Conservation (phyloP, 2,888 invertebrate species). For the Acanthococcus lagerstroemiae region DNA sequence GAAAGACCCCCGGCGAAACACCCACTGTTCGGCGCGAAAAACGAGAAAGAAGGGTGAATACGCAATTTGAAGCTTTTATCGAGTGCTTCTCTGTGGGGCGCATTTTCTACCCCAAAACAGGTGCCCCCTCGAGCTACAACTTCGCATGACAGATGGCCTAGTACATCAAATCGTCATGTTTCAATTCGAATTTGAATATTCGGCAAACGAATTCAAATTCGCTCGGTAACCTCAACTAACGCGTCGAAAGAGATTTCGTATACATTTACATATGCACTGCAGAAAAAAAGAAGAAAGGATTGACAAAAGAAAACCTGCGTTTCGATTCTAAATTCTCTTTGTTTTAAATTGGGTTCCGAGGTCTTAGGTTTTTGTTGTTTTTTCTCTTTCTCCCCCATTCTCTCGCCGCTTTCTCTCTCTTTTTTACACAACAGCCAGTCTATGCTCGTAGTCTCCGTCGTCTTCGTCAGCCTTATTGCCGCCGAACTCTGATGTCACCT, state of each 20-base stretch:
- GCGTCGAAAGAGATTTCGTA: neutral
- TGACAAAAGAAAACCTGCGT: neutral
- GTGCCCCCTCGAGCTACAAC: slow-evolving; percentile 27
- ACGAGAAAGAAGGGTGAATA: slow-evolving; percentile 26
- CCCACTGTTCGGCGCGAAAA: slow-evolving; percentile 5
- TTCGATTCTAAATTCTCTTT: neutral
- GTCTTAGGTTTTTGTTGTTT: neutral
- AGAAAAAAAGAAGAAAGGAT: neutral
- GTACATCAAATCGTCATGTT: slow-evolving; percentile 27
- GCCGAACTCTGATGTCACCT: too few relatives aligned
- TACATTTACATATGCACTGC: neutral
- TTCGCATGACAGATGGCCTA: slow-evolving; percentile 22
- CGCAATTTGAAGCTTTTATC: slow-evolving; percentile 26
- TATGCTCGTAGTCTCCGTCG: too few relatives aligned
- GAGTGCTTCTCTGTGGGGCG: slow-evolving; percentile 28
- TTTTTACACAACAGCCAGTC: too few relatives aligned
- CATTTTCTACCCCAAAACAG: slow-evolving; percentile 25
- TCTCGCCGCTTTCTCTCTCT: too few relatives aligned
- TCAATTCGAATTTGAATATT: slow-evolving; percentile 31
- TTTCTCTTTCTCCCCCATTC: neutral
- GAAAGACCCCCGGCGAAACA: neutral
- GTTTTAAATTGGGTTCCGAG: neutral
- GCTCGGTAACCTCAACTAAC: neutral
- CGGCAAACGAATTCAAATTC: slow-evolving; percentile 12
- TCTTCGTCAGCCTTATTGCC: too few relatives aligned